These are phyloP conservation scores for Archivesica marissinica DNA, from an alignment of 1,140 invertebrate species.

Conservation along the genomic window DNA sequence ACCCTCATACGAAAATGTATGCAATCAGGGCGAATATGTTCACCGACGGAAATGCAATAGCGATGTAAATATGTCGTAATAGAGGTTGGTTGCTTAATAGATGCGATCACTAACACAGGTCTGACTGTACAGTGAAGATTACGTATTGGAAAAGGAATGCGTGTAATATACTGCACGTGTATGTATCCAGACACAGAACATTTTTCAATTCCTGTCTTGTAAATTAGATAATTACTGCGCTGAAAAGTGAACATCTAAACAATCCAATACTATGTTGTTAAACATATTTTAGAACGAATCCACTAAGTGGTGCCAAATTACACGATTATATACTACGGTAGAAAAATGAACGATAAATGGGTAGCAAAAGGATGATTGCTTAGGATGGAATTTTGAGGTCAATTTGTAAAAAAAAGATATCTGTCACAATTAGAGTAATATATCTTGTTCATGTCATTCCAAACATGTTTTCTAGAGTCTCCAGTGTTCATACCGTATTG, in stretches of 20 bases:
- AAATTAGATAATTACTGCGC: not conserved
- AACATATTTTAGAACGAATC: slow-evolving; percentile 14
- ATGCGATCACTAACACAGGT: no score
- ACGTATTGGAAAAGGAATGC: not conserved
- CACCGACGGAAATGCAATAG: no score
- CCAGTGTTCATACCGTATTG: not conserved
- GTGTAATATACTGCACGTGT: not conserved
- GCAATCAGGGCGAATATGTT: no score
- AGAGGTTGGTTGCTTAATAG: no score
- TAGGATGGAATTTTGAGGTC: not conserved
- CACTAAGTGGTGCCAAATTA: slow-evolving; percentile 18
- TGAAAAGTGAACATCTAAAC: slow-evolving; percentile 5
- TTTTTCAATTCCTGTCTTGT: slow-evolving; percentile 20
- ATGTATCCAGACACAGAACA: not conserved
- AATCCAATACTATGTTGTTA: not conserved
- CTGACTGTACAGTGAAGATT: not conserved
- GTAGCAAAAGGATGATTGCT: not conserved
- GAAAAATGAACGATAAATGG: not conserved
- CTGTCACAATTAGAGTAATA: slow-evolving; percentile 38
- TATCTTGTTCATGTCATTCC: slow-evolving; percentile 1
- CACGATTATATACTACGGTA: not conserved
- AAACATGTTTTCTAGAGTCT: not conserved
- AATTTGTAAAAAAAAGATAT: slow-evolving; percentile 18
- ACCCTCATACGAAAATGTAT: no score
- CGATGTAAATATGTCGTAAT: no score